Percentiles rank a stretch among this genome's conserved stretches.
Conservation (phyloP, 2,888 invertebrate species). For the Thymelicus sylvestris region DNA sequence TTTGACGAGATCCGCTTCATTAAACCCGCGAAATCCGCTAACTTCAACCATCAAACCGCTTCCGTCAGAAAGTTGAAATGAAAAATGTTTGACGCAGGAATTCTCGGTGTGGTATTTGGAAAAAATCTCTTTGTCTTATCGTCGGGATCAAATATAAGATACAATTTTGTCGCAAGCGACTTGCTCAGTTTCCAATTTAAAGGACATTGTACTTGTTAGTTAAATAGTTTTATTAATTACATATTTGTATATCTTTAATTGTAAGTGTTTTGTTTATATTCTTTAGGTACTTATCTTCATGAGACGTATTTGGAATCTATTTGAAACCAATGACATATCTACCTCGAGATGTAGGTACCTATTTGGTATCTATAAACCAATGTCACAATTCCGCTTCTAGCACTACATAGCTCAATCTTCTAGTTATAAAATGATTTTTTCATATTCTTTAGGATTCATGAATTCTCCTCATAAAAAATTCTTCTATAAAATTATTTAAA, state of each 20-base stretch:
- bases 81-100: conserved; percentile 4
- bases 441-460: no score
- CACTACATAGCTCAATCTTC: no score
- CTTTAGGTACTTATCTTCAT: neutral
- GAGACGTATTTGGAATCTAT: neutral
- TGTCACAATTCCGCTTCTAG: no score
- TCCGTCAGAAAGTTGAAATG: conserved; percentile 10
- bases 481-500: no score
- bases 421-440: no score
- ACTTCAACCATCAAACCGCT: conserved; percentile 5
- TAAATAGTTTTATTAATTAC: neutral
- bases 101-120: conserved; percentile 1
- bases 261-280: neutral
- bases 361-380: no score
- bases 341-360: no score
- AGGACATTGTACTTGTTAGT: neutral
- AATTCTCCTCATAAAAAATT: no score
- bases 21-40: conserved; percentile 1
- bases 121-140: conserved; percentile 9
- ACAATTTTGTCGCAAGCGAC: neutral
- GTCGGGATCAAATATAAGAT: conserved; percentile 8
- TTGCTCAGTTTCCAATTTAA: neutral
- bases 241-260: neutral
- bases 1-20: conserved; percentile 4
- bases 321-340: no score